phyloP scores from a whole-genome alignment of 1,140 invertebrate species.

The Hylaeus anthracinus region DNA sequence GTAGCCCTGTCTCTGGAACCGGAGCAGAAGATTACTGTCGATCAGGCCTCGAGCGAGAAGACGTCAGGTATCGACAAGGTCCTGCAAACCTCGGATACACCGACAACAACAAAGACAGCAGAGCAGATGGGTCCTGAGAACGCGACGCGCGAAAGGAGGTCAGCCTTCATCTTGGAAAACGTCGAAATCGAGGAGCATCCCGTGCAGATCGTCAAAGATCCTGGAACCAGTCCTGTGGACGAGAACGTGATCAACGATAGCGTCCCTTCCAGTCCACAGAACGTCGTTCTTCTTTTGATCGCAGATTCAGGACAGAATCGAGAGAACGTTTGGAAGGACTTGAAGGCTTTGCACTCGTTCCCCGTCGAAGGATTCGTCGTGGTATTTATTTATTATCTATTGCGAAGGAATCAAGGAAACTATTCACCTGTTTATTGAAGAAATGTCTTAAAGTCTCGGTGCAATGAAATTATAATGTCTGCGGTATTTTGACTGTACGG shows the following conservation, averaged over 20 bases:
- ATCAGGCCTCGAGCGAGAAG: conserved; percentile 26
- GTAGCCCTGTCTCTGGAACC: conserved; percentile 19
- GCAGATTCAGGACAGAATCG: conserved; percentile 24
- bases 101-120: not conserved
- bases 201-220: not conserved
- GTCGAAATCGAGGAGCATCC: not conserved
- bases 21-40: conserved; percentile 29
- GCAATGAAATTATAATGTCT: too few species aligned
- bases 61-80: conserved; percentile 38
- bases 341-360: conserved; percentile 41
- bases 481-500: too few species aligned
- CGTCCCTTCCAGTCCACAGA: conserved; percentile 27
- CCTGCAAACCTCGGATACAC: conserved; percentile 32
- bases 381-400: conserved; percentile 24
- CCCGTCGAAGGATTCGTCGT: conserved; percentile 59
- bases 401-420: too few species aligned
- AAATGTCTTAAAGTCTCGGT: too few species aligned
- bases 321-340: conserved; percentile 43
- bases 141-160: not conserved
- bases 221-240: not conserved
- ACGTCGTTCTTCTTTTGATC: conserved; percentile 64
- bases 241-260: not conserved
- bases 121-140: not conserved
- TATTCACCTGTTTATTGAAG: too few species aligned
- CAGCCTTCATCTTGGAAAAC: conserved; percentile 2